These are phyloP conservation scores for Hippoglossus stenolepis DNA, from an alignment of 2,113 vertebrate species.

Conservation along the genomic window DNA sequence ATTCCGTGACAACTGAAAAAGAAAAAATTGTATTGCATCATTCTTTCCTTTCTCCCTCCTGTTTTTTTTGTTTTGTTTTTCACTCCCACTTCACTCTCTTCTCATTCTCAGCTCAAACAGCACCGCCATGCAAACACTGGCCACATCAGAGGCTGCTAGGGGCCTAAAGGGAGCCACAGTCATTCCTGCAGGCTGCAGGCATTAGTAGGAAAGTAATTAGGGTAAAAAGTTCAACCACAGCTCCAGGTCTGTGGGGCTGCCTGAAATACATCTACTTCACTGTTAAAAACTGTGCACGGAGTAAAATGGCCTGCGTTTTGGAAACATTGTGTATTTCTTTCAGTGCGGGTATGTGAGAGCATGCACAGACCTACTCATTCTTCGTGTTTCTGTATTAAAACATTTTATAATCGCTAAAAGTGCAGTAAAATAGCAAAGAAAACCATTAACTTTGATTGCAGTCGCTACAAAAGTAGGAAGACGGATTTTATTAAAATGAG, in stretches of 20 bases:
- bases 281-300: constrained; percentile 83
- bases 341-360: not conserved
- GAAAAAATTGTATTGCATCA: constrained; percentile 64
- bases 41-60: constrained; percentile 73
- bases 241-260: constrained; percentile 86
- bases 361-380: too few relatives aligned
- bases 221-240: constrained; percentile 98
- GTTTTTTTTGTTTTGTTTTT: constrained; percentile 33
- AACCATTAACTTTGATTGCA: too few relatives aligned
- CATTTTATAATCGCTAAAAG: too few relatives aligned
- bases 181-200: constrained; percentile 93
- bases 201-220: constrained; percentile 96
- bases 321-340: constrained; percentile 71
- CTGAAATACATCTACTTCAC: constrained; percentile 91
- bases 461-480: too few relatives aligned
- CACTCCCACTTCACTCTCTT: not conserved
- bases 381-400: too few relatives aligned
- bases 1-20: constrained; percentile 10
- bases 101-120: constrained; percentile 54
- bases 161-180: constrained; percentile 90
- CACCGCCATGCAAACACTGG: constrained; percentile 84
- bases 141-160: constrained; percentile 94
- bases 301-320: constrained; percentile 84
- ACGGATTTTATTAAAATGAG: too few relatives aligned
- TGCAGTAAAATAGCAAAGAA: too few relatives aligned